These are phyloP conservation scores for Rhynchotus rufescens DNA, from an alignment of 2,797 vertebrate species.

Conservation along the genomic window DNA sequence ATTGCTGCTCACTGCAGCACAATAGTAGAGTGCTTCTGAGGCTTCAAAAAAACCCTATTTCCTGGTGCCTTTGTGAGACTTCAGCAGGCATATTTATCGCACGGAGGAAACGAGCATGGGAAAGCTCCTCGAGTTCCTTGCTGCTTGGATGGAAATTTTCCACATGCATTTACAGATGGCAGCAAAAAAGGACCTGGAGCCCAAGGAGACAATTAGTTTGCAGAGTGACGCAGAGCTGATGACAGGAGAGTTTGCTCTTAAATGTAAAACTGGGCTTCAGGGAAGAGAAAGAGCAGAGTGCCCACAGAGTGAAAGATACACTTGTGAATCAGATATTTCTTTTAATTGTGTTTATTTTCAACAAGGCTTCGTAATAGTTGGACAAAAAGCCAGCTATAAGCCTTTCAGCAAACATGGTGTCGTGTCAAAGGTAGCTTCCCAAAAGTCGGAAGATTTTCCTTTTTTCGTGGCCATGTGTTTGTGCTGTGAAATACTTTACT, in stretches of 20 bases:
- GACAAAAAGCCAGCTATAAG: background rate
- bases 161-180: background rate
- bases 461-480: background rate
- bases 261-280: background rate
- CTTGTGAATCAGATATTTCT: background rate
- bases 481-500: background rate
- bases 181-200: background rate
- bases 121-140: background rate
- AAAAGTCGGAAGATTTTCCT: background rate
- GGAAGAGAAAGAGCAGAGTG: background rate
- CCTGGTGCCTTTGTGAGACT: background rate
- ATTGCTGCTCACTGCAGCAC: background rate
- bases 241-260: background rate
- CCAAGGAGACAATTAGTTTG: background rate
- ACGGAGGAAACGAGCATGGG: background rate
- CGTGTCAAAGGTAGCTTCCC: fast-evolving
- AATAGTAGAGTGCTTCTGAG: background rate
- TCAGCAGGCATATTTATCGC: background rate
- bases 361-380: background rate
- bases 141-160: background rate
- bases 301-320: background rate
- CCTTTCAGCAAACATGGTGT: background rate
- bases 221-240: background rate
- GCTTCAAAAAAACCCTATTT: background rate
- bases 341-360: background rate